A percentile compares a stretch with the other conserved stretches of the same genome.
phyloP scores from a whole-genome alignment of 1,140 invertebrate species.

The Meteorus sp. region DNA sequence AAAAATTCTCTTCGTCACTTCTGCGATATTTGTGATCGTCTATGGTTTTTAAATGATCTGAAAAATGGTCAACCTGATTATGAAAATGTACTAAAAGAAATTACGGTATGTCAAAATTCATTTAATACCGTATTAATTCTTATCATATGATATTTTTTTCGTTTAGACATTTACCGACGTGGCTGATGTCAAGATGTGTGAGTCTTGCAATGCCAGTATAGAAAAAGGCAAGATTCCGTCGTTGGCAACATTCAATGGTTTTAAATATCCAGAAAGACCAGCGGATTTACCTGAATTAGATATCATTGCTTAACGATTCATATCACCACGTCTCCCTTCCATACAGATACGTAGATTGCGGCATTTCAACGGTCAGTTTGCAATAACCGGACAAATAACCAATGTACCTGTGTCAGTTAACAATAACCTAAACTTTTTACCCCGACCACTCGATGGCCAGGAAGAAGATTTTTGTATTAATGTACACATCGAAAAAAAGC shows the following conservation, averaged over 20 bases:
- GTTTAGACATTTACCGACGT: not conserved
- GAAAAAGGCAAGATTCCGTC: not conserved
- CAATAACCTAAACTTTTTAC: slow-evolving; percentile 2
- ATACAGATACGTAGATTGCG: slow-evolving; percentile 13
- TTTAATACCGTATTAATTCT: not conserved
- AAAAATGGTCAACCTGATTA: not conserved
- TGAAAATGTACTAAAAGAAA: slow-evolving; percentile 1
- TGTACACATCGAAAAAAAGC: slow-evolving; percentile 6
- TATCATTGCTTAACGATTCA: slow-evolving; percentile 7
- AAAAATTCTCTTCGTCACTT: slow-evolving; percentile 6
- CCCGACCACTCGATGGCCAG: not conserved
- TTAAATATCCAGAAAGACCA: slow-evolving; percentile 16
- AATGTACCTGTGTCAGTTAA: slow-evolving; percentile 13
- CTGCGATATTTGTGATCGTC: slow-evolving; percentile 14
- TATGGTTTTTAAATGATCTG: slow-evolving; percentile 11
- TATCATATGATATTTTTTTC: not conserved
- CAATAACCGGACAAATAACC: not conserved
- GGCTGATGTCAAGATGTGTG: not conserved
- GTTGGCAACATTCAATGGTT: slow-evolving; percentile 10
- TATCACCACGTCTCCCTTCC: slow-evolving; percentile 6
- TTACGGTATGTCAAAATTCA: slow-evolving; percentile 7
- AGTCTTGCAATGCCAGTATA: not conserved
- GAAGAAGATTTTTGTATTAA: slow-evolving; percentile 9
- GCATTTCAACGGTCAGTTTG: slow-evolving; percentile 8
- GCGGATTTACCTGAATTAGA: slow-evolving; percentile 5